Conservation (phyloP, 1,140 invertebrate species). For the Sinella curviseta region DNA sequence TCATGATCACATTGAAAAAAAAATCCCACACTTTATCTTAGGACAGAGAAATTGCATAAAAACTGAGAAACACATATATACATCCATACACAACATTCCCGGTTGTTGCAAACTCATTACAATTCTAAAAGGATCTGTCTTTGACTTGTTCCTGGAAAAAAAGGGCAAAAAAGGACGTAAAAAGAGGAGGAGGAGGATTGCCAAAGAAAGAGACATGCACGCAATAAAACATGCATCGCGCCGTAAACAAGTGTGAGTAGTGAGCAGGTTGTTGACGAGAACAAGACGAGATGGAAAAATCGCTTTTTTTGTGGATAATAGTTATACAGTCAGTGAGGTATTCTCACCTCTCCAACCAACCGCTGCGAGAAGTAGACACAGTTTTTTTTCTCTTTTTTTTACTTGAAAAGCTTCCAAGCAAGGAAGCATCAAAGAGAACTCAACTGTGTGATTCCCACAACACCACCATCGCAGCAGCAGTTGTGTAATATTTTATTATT, state of each 20-base stretch:
- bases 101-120: neutral
- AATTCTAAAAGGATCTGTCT: neutral
- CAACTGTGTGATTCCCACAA: neutral
- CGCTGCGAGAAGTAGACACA: neutral
- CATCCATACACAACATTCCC: neutral
- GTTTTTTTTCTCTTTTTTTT: conserved; percentile 2
- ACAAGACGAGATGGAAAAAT: neutral
- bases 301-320: neutral
- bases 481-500: neutral
- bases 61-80: neutral
- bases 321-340: neutral
- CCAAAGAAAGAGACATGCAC: neutral
- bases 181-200: neutral
- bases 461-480: neutral
- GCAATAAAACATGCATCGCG: conserved; percentile 1
- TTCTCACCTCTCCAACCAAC: conserved; percentile 13
- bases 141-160: conserved; percentile 18
- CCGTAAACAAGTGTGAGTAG: neutral
- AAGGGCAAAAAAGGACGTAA: conserved; percentile 9
- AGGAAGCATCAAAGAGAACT: neutral
- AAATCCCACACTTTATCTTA: conserved; percentile 14
- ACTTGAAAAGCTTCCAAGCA: neutral
- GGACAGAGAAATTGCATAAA: conserved; percentile 12
- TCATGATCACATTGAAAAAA: neutral
- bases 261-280: conserved; percentile 21